Evolutionary conservation across 2,888 invertebrate genomes (phyloP), one percentile per base, ranked within the genome.

Genomic region (Calliopum simillimum): DNA sequence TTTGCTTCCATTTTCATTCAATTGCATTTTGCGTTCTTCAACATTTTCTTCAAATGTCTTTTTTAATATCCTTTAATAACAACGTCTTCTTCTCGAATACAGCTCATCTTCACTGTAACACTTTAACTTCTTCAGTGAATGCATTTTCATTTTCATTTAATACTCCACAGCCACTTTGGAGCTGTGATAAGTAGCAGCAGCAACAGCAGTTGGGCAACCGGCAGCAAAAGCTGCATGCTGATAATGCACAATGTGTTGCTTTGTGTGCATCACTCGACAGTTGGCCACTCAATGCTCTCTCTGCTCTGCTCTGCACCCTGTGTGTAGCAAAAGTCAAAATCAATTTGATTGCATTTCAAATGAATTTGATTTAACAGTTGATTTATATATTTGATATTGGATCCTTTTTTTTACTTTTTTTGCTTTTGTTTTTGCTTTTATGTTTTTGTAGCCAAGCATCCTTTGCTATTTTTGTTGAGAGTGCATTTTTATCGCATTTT

Each of bases 311-410:
- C 33, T 6, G 51, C 33, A 21, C 51, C 51, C 6, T 8, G 43
- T 53, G 43, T 53, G 64, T 53, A 41, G 33, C 41, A 68, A 68
- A 59, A 44, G 46, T 53, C 55, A 23, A 55, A 68, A 46, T 53
- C 68, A 68, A 62, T 68, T 68, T 68, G 21, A 61, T 62, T 62
- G 25, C 55, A 55, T 62, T 68, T 56, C 33, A 44, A 46, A 46
- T 21, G 62, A 56, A 56, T 68, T 68, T 49, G 59, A 59, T 47
- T 61, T 43, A 16, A 8, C 12, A 19, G 47, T 8, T 11, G 19
- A 21, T 56, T 56, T 21, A 3, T 23, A 21, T n/a, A 3, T 25
- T 23, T 56, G n/a, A n/a, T n/a, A n/a, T 56, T 33, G 5, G 4
- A 0, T 33, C 2, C 2, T 33, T 33, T 33, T 33, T 33, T 33